A percentile compares a stretch with the other conserved stretches of the same genome.
Evolutionary conservation across 2,797 vertebrate genomes (phyloP).

Genomic region (Sorex maritimensis): DNA sequence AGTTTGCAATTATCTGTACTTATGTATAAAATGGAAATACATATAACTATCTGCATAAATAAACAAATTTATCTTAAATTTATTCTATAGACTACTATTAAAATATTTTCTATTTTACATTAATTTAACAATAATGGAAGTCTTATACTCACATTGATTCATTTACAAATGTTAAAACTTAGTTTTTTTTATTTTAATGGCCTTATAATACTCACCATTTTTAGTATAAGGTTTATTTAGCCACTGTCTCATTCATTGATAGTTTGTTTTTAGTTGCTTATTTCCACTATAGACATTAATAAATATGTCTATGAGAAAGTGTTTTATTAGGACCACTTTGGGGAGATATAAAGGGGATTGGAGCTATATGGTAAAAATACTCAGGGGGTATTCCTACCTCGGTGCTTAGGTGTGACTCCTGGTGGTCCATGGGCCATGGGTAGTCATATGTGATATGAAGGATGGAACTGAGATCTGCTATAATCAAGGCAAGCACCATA

Average conservation of each 20-base stretch:
- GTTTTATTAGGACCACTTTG: too few species aligned
- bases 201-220: constrained; percentile 54
- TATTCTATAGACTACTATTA: neutral
- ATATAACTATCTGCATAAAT: neutral
- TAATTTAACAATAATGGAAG: neutral
- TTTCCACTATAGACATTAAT: too few species aligned
- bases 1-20: constrained; percentile 4
- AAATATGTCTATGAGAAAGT: too few species aligned
- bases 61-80: neutral
- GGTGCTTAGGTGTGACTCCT: too few species aligned
- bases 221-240: constrained; percentile 14
- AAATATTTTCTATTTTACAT: neutral
- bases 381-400: too few species aligned
- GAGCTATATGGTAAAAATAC: too few species aligned
- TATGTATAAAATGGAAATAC: neutral
- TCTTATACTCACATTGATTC: neutral
- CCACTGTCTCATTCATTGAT: neutral
- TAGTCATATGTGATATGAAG: too few species aligned
- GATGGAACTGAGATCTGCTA: too few species aligned
- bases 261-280: too few species aligned
- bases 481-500: too few species aligned
- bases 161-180: neutral
- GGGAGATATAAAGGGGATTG: too few species aligned
- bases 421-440: too few species aligned
- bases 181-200: neutral